A percentile compares a stretch with the other conserved stretches of the same genome.
phyloP scores from a whole-genome alignment of 2,797 vertebrate genomes.

The Hydrolagus colliei region DNA sequence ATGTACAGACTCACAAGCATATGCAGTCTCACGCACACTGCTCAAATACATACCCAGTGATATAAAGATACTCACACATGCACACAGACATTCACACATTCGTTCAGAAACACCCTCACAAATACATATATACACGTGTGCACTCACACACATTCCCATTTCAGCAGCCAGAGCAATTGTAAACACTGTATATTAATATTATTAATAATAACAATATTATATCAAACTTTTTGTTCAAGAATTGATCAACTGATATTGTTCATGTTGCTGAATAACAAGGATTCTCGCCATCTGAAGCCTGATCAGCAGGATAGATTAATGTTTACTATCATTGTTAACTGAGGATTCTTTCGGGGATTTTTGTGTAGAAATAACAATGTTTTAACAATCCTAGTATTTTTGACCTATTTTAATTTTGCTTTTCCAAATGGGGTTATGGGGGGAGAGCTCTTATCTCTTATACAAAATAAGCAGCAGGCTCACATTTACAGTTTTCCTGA shows the following conservation, averaged over 20 bases:
- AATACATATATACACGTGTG: no score
- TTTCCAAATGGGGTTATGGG: background rate
- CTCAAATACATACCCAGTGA: no score
- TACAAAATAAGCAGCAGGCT: background rate
- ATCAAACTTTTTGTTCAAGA: background rate
- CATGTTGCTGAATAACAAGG: background rate
- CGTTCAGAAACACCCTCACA: no score
- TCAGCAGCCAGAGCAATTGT: background rate
- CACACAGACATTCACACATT: no score
- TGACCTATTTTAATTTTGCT: background rate
- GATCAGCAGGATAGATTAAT: background rate
- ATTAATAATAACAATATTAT: background rate
- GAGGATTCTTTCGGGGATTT: background rate
- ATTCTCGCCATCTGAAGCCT: background rate
- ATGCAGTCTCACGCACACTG: no score
- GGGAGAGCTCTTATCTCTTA: no score
- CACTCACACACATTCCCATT: background rate
- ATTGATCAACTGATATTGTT: background rate
- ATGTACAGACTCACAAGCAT: no score
- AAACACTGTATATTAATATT: background rate
- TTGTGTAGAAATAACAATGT: background rate
- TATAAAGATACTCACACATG: no score
- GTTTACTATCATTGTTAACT: background rate
- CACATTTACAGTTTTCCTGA: background rate
- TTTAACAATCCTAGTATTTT: background rate